Conservation (phyloP, 2,888 invertebrate genomes). For the Acronicta psi region DNA sequence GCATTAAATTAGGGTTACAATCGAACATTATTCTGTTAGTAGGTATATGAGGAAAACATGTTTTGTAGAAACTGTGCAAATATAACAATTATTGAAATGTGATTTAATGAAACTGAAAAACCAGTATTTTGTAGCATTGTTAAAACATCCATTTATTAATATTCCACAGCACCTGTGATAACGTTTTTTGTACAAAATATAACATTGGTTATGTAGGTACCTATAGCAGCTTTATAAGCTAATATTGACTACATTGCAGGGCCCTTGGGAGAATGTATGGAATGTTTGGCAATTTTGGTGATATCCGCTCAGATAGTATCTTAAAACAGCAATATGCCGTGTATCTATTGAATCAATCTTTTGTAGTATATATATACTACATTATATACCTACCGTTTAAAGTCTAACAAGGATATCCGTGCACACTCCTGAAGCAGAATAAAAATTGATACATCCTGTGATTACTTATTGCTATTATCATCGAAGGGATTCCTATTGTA, state of each 20-base stretch:
- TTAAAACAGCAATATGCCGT: not conserved
- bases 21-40: too few relatives aligned
- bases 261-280: too few relatives aligned
- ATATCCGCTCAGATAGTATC: too few relatives aligned
- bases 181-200: not conserved
- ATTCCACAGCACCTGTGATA: not conserved
- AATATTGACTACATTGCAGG: too few relatives aligned
- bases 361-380: constrained; percentile 2
- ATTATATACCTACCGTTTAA: not conserved
- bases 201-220: not conserved
- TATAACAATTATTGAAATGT: too few relatives aligned
- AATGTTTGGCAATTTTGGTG: too few relatives aligned
- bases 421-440: constrained; percentile 42
- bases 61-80: too few relatives aligned
- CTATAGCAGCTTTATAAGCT: too few relatives aligned
- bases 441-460: constrained; percentile 65
- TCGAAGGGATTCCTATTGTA: constrained; percentile 9
- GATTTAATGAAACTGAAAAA: constrained; percentile 14
- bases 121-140: constrained; percentile 5
- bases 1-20: too few relatives aligned
- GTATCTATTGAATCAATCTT: too few relatives aligned
- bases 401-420: constrained; percentile 51
- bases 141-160: constrained; percentile 2
- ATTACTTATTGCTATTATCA: constrained; percentile 34
- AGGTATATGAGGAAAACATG: too few relatives aligned